Conservation (phyloP, 2,888 invertebrate genomes). For the Macrophya alboannulata region DNA sequence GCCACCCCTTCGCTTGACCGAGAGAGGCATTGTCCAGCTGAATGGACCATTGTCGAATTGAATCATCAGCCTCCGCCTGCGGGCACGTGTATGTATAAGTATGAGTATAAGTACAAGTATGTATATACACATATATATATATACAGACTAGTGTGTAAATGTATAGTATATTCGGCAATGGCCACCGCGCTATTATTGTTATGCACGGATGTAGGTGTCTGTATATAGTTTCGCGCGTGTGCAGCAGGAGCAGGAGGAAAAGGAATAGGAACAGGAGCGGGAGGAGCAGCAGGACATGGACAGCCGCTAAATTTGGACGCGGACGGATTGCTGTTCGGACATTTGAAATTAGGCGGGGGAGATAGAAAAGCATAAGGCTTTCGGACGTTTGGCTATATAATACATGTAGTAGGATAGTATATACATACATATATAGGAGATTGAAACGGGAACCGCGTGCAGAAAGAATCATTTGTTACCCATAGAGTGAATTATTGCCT, state of each 20-base stretch:
- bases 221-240: not conserved
- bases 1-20: slow-evolving; percentile 74
- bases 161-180: slow-evolving; percentile 4
- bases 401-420: not conserved
- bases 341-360: slow-evolving; percentile 38
- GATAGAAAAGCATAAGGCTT: slow-evolving; percentile 21
- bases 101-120: not conserved
- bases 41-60: slow-evolving; percentile 78
- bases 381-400: not conserved
- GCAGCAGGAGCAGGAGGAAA: not conserved
- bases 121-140: not conserved
- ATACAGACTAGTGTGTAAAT: not conserved
- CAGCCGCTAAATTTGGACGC: slow-evolving; percentile 6
- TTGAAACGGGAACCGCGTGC: slow-evolving; percentile 23
- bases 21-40: slow-evolving; percentile 73
- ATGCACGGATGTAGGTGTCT: not conserved
- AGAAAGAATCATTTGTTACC: slow-evolving; percentile 47
- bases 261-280: not conserved
- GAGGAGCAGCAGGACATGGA: slow-evolving; percentile 18
- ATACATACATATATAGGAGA: not conserved
- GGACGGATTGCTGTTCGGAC: slow-evolving; percentile 22
- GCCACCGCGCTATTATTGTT: slow-evolving; percentile 27
- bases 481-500: slow-evolving; percentile 74
- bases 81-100: slow-evolving; percentile 14
- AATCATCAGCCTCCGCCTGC: slow-evolving; percentile 72